Base-by-base conservation (phyloP, 2,888 invertebrate species). In the Pharmacophagus antenor region DNA sequence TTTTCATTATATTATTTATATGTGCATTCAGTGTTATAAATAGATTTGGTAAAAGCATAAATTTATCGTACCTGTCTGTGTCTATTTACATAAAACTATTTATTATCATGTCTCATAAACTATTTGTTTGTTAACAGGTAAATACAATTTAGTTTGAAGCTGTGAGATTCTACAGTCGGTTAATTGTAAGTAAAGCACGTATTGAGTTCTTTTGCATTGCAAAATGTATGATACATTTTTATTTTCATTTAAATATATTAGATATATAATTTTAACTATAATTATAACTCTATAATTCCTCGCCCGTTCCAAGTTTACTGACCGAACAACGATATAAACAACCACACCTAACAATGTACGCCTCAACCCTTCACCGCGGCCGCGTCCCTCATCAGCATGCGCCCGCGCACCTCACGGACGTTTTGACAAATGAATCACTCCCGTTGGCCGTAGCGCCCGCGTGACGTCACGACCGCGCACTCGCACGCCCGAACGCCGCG, bases 401-500 rank as follows among this genome's bases (percentile, higher is more conserved):
- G 86, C 85, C 81, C 84, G 88, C 81, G 85, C 85, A 80, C 77
- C 79, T 77, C 80, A 73, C 76, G 73, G 76, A 76, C 79, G 83
- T 77, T 82, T 84, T 82, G 82, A 85, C 82, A 82, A 79, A 79
- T 88, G 85, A 87, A 81, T 88, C 88, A 88, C 81, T 77, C 77
- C 69, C 69, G 75, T 79, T 76, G 73, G 80, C 65, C 61, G 65
- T 62, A 18, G 57, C 66, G 64, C 65, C 75, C 70, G 83, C 86
- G 88, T 88, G 89, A 88, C 87, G 86, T 87, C 89, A 89, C 88
- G 89, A 88, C 73, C 77, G 70, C 63, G 67, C 67, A 80, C 85
- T 84, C 83, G 85, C 88, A 87, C 87, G 88, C 82, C 80, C 80
- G 63, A 61, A 62, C 71, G 76, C 82, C 79, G 81, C 78, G 72